phyloP scores from a whole-genome alignment of 2,888 invertebrate species.

The Entomobrya multifasciata region DNA sequence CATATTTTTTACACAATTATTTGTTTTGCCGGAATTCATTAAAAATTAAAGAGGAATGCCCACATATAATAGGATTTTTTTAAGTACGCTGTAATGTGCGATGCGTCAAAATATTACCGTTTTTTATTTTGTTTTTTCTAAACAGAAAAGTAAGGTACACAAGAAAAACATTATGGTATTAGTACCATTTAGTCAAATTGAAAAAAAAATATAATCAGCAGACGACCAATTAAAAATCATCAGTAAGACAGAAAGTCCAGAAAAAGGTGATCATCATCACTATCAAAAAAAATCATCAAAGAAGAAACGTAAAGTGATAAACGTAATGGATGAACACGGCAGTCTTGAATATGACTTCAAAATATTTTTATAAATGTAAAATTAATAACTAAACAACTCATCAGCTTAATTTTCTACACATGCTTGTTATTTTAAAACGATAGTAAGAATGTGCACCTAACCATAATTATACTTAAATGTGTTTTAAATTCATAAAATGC shows the following conservation, averaged over 20 bases:
- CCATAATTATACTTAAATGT: neutral
- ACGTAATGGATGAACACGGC: conserved; percentile 75
- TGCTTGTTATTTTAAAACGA: conserved; percentile 42
- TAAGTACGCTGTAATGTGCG: conserved; percentile 24
- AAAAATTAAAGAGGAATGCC: conserved; percentile 40
- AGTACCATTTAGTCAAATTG: conserved; percentile 27
- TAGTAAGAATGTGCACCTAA: conserved; percentile 39
- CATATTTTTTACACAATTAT: neutral
- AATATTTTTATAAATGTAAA: conserved; percentile 40
- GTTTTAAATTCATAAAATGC: conserved; percentile 30
- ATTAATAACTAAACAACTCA: conserved; percentile 51
- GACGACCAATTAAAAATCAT: neutral
- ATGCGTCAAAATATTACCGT: conserved; percentile 21
- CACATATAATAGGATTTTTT: neutral
- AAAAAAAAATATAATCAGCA: conserved; percentile 7
- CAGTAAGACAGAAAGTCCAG: conserved; percentile 52
- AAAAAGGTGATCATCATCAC: conserved; percentile 29
- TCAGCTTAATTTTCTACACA: conserved; percentile 21
- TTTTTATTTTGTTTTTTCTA: neutral
- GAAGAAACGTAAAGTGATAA: conserved; percentile 57
- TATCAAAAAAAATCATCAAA: conserved; percentile 7
- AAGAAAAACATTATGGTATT: conserved; percentile 5
- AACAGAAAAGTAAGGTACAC: neutral
- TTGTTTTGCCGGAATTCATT: neutral
- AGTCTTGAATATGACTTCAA: conserved; percentile 76